Evolutionary conservation across 2,888 invertebrate genomes (phyloP), one percentile per base, ranked within the genome.

Genomic region (Epiblema foenella): DNA sequence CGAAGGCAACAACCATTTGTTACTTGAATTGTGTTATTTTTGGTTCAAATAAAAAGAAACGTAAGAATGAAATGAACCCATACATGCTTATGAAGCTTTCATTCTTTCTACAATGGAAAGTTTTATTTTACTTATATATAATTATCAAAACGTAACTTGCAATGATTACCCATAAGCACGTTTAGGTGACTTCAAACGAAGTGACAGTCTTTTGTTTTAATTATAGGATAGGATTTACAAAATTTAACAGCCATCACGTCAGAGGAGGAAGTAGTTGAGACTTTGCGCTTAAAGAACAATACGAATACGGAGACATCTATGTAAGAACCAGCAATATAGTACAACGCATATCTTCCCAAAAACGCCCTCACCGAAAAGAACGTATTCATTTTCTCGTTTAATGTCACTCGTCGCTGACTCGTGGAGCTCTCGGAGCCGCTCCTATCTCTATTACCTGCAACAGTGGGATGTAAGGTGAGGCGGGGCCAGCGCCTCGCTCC

Each of bases 331-430:
- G 89, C 90, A 87, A 84, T 86, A 85, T 86, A 84, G 85, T 88
- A 91, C 89, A 89, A 88, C 88, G 89, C 87, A 85, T 79, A 79
- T 79, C 77, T 81, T 82, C 85, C 88, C 87, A 83, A 85, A 86
- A 84, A 79, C 87, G 86, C 84, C 88, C 86, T 95, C 96, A 98
- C 98, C 97, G 97, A 97, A 94, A 98, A 94, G 94, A 98, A 98
- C 93, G 97, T 97, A 96, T 97, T 97, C 94, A 98, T 98, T 96
- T 97, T 97, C 94, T 97, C 97, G 92, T 97, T 97, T 94, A 98
- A 95, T 92, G 97, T 96, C 93, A 97, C 97, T 90, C 96, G 97
- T 85, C 96, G 96, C 95, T 96, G 96, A 92, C 96, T 95, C 90
- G 95, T 95, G 91, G 96, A 96, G 88, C 95, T 89, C 82, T 89